Evolutionary conservation across 2,888 invertebrate genomes (phyloP).

Genomic region (Leucania comma): DNA sequence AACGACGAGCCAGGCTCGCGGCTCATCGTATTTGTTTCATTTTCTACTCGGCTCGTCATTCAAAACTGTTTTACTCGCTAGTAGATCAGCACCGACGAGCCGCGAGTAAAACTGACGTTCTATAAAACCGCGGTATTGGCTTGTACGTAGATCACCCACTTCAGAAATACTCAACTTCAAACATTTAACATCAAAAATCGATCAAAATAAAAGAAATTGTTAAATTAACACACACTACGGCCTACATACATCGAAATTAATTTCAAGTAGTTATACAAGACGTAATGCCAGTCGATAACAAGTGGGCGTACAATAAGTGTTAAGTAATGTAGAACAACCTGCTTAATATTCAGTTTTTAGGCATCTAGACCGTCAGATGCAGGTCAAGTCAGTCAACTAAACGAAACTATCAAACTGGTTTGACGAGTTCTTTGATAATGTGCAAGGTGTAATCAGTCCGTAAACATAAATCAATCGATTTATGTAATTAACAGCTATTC

Average conservation of each 20-base stretch:
- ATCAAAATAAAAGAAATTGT: constrained; percentile 2
- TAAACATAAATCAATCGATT: too few relatives aligned
- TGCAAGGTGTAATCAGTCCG: background rate
- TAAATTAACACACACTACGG: background rate
- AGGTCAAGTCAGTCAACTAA: constrained; percentile 37
- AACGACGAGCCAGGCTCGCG: too few relatives aligned
- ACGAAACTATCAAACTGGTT: constrained; percentile 28
- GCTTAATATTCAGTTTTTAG: constrained; percentile 34
- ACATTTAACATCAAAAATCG: too few relatives aligned
- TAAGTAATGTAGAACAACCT: constrained; percentile 34
- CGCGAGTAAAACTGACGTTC: too few relatives aligned
- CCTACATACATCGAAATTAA: background rate
- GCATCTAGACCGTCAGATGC: constrained; percentile 20
- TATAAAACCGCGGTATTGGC: too few relatives aligned
- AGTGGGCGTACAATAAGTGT: constrained; percentile 9
- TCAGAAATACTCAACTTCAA: too few relatives aligned
- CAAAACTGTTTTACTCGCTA: too few relatives aligned
- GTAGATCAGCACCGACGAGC: too few relatives aligned
- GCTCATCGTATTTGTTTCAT: too few relatives aligned
- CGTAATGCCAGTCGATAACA: background rate
- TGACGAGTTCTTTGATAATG: constrained; percentile 18
- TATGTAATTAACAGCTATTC: too few relatives aligned
- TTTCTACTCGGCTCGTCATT: too few relatives aligned
- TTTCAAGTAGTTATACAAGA: constrained; percentile 4
- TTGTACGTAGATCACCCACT: too few relatives aligned